Percentiles rank a stretch among this genome's conserved stretches.
These are phyloP conservation scores for Xenopus petersii DNA, from an alignment of 2,797 vertebrate species.

Conservation along the genomic window DNA sequence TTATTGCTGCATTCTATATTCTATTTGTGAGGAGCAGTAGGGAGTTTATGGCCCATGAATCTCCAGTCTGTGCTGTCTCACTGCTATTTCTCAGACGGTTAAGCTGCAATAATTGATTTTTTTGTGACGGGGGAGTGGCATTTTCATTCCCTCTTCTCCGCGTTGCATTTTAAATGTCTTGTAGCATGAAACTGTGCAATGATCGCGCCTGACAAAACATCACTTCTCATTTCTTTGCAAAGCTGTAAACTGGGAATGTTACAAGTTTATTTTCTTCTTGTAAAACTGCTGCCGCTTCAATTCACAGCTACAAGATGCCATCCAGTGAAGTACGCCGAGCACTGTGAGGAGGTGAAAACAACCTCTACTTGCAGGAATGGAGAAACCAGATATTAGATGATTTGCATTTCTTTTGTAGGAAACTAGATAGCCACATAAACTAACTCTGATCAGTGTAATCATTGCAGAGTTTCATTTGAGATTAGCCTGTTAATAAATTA, in stretches of 20 bases:
- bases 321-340: neutral
- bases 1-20: conserved; percentile 37
- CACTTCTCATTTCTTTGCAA: conserved; percentile 44
- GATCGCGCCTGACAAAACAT: conserved; percentile 43
- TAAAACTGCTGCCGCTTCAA: conserved; percentile 24
- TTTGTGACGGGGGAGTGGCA: conserved; percentile 42
- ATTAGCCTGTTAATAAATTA: no score
- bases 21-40: conserved; percentile 36
- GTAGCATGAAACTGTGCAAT: conserved; percentile 35
- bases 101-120: conserved; percentile 49
- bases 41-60: conserved; percentile 46
- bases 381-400: neutral
- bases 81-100: conserved; percentile 47
- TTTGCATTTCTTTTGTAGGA: no score
- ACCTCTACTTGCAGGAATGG: neutral
- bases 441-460: no score
- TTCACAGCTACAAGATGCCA: conserved; percentile 20
- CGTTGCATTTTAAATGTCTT: conserved; percentile 42
- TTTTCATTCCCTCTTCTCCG: conserved; percentile 26
- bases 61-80: conserved; percentile 34
- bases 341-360: neutral
- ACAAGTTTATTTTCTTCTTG: conserved; percentile 45
- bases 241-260: conserved; percentile 31
- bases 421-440: no score
- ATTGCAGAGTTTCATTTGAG: neutral